Evolutionary conservation across 2,888 invertebrate species (phyloP).

Genomic region (Drosophila trichaetosa): DNA sequence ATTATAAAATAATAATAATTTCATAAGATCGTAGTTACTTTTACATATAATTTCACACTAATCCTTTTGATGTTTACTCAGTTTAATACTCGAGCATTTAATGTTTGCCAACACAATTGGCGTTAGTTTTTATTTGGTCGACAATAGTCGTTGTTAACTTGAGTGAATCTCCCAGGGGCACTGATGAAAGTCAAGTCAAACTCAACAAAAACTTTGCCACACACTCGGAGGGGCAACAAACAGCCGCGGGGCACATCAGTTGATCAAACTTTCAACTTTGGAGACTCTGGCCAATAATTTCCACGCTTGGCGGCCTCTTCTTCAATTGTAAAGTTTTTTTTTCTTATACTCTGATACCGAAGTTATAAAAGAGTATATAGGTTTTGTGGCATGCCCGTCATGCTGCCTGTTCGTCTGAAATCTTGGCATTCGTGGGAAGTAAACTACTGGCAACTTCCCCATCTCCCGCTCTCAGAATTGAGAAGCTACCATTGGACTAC

Average conservation of each 20-base stretch:
- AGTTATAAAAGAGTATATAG: neutral
- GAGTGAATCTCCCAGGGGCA: constrained; percentile 42
- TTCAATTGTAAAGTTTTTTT: constrained; percentile 71
- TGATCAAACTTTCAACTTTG: constrained; percentile 71
- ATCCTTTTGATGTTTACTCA: constrained; percentile 6
- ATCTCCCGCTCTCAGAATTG: no score
- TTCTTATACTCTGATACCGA: neutral
- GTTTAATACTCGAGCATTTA: constrained; percentile 26
- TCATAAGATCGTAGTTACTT: neutral
- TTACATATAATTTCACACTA: neutral
- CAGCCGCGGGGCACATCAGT: constrained; percentile 58
- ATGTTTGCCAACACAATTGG: constrained; percentile 32
- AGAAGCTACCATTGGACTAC: no score
- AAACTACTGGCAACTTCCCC: no score
- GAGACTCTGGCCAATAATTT: constrained; percentile 71
- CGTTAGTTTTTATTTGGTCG: constrained; percentile 49
- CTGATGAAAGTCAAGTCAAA: constrained; percentile 55
- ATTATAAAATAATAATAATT: constrained; percentile 1
- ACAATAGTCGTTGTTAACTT: constrained; percentile 36
- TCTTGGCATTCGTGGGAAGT: neutral
- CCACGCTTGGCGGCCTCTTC: constrained; percentile 67
- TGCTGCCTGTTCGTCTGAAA: neutral
- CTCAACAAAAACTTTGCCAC: constrained; percentile 42
- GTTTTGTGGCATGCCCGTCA: neutral
- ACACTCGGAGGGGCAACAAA: constrained; percentile 42